These are phyloP conservation scores for Conopomorpha cramerella DNA, from an alignment of 1,140 invertebrate species.

Conservation along the genomic window DNA sequence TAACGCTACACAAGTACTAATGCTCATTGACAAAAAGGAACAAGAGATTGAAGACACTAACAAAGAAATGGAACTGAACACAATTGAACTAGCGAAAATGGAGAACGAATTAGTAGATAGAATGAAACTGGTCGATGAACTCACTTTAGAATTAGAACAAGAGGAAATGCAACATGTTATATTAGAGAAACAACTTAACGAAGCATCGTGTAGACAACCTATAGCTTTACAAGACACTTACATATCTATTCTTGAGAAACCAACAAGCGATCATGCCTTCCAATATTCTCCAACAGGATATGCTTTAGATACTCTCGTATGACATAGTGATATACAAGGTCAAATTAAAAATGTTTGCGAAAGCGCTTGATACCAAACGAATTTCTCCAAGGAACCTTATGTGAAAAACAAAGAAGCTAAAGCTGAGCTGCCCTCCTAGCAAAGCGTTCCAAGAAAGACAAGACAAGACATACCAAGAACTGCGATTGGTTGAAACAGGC, in stretches of 20 bases:
- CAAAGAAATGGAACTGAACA: slow-evolving; percentile 66
- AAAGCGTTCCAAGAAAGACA: no score
- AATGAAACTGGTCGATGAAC: slow-evolving; percentile 64
- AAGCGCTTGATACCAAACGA: no score
- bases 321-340: slow-evolving; percentile 21
- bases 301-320: slow-evolving; percentile 53
- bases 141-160: slow-evolving; percentile 67
- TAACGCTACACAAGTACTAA: slow-evolving; percentile 51
- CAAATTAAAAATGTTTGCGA: no score
- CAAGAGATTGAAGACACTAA: slow-evolving; percentile 62
- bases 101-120: slow-evolving; percentile 67
- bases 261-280: slow-evolving; percentile 17
- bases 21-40: slow-evolving; percentile 55
- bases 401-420: no score
- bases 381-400: no score
- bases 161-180: slow-evolving; percentile 63
- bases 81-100: slow-evolving; percentile 65
- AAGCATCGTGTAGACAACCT: slow-evolving; percentile 43
- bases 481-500: no score
- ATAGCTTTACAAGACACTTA: slow-evolving; percentile 47
- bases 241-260: slow-evolving; percentile 43
- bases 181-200: slow-evolving; percentile 43
- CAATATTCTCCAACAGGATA: slow-evolving; percentile 35
- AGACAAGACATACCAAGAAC: no score
- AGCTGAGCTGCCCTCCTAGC: no score